These are phyloP conservation scores for Nomia melanderi DNA, from an alignment of 1,140 invertebrate genomes.

Conservation along the genomic window DNA sequence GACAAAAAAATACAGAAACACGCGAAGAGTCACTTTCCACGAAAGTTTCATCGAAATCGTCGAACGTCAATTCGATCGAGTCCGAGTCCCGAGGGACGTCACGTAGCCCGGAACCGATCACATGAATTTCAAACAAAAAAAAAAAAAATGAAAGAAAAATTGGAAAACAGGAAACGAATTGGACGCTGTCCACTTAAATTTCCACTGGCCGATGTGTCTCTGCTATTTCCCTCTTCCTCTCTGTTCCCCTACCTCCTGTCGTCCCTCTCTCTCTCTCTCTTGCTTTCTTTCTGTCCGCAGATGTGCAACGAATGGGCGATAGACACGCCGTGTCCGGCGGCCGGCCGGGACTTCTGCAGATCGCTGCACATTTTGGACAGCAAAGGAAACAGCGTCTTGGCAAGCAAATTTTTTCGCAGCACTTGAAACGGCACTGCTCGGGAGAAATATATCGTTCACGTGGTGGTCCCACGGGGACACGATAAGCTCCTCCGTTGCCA, in stretches of 20 bases:
- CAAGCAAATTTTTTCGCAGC: conserved; percentile 63
- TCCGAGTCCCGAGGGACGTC: background rate
- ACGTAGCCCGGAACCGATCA: background rate
- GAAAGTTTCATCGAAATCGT: too few relatives aligned
- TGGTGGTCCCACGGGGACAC: background rate
- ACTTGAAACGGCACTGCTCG: conserved; percentile 3
- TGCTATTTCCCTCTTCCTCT: conserved; percentile 1
- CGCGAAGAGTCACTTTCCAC: too few relatives aligned
- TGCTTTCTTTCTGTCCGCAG: conserved; percentile 58
- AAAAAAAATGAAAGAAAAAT: too few relatives aligned
- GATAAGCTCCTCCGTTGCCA: conserved; percentile 24
- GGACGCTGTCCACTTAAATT: conserved; percentile 1
- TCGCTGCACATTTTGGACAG: conserved; percentile 86
- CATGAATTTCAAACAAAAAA: background rate
- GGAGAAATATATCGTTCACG: conserved; percentile 2
- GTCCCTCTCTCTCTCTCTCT: background rate
- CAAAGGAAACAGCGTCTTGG: conserved; percentile 83
- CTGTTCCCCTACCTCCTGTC: too few relatives aligned
- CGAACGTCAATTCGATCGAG: too few relatives aligned
- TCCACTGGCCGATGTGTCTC: too few relatives aligned
- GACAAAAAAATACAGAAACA: too few relatives aligned
- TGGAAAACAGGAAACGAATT: too few relatives aligned
- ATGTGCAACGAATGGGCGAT: conserved; percentile 86
- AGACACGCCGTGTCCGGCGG: conserved; percentile 84
- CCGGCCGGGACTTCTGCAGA: conserved; percentile 84